Evolutionary conservation across 2,888 invertebrate genomes (phyloP).

Genomic region (Drosophila koepferae): DNA sequence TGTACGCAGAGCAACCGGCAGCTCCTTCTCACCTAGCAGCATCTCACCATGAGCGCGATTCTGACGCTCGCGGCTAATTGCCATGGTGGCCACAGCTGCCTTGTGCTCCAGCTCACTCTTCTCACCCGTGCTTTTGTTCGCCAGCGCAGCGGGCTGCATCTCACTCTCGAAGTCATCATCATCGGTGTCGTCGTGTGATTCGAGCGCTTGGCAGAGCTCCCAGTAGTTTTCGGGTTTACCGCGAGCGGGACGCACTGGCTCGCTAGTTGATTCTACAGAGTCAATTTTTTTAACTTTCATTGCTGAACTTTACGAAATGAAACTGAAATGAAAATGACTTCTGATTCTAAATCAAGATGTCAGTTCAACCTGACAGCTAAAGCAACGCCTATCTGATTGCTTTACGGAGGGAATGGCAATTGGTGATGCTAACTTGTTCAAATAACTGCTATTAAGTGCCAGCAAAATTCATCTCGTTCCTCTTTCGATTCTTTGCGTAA

Average conservation of each 20-base stretch:
- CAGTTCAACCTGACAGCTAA: too few relatives aligned
- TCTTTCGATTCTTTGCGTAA: constrained; percentile 41
- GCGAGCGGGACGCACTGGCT: neutral
- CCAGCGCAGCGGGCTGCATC: neutral
- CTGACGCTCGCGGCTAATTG: constrained; percentile 37
- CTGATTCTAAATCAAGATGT: neutral
- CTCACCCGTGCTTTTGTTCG: neutral
- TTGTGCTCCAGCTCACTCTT: neutral
- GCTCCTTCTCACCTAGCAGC: constrained; percentile 33
- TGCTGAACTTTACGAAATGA: neutral
- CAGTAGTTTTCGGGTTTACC: constrained; percentile 9
- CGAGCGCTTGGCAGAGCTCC: constrained; percentile 1
- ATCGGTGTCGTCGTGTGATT: neutral
- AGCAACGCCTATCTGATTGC: too few relatives aligned
- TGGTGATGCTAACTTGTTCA: constrained; percentile 4
- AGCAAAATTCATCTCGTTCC: neutral
- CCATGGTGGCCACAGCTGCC: constrained; percentile 9
- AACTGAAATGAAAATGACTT: too few relatives aligned
- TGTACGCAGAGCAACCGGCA: constrained; percentile 12
- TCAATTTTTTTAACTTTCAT: neutral
- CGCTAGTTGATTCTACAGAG: too few relatives aligned
- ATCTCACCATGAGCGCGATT: neutral
- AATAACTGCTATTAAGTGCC: neutral
- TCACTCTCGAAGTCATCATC: constrained; percentile 3
- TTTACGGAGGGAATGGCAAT: neutral